Evolutionary conservation across 35 echinoderm and acorn worm species (phyloP), one percentile per base, ranked within the genome.

Genomic region (Ophioderma brevispina): DNA sequence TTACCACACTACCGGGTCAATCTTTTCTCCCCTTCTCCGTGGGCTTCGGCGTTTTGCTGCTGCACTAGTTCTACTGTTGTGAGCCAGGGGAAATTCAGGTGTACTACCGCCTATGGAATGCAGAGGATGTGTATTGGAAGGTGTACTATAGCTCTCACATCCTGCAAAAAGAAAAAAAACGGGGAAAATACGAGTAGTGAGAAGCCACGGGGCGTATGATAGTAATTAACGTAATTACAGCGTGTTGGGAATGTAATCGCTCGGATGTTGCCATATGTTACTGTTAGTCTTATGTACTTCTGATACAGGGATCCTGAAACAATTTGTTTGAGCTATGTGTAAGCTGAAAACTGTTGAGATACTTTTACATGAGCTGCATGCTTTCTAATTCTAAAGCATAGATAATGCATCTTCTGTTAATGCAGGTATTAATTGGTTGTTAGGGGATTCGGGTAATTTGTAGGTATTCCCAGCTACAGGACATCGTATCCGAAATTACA

Each of bases 41-140:
- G 80, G 17, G 80, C 80, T 15, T 55, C 86, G 31, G 75, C 85
- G 0, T 46, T 86, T 39, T 75, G 75, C 32, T 76, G 83, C 59
- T 97, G 92, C 28, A 81, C 46, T 39, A 80, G 93, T 33, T 99
- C 97, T 77, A 99, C 76, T 78, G 95, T 93, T 28, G 97, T 99
- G 84, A 99, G 95, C 25, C 95, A 85, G 10, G 46, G 97, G 94
- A 77, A 99, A 99, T 40, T 95, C 76, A 84, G 95, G 92, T 79
- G 95, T 93, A 36, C 95, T 95, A n/a, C 97, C 97, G 35, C 97
- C 97, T 35, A 99, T 99, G 80, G 97, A 99, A 89, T 99, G 97
- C 63, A 99, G 80, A 64, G 97, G 80, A 93, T 99, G 88, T 99
- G 97, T n/a, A 99, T 99, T 87, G 97, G 95, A 87, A 95, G 97